Evolutionary conservation across 2,888 invertebrate species (phyloP).

Genomic region (Scaptomyza parva): DNA sequence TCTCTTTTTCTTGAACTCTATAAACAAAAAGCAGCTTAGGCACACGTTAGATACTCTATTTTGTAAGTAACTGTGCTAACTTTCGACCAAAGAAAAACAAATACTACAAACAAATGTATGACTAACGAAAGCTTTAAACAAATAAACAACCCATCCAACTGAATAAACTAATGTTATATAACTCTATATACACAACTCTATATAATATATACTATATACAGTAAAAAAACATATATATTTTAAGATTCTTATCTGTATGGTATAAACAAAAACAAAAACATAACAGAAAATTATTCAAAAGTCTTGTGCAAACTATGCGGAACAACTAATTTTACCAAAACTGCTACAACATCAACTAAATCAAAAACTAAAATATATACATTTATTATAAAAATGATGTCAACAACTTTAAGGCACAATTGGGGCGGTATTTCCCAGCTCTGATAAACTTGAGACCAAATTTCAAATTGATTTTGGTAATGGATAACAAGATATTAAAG

Average conservation of each 20-base stretch:
- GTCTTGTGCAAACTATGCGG: conserved; percentile 68
- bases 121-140: conserved; percentile 75
- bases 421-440: conserved; percentile 19
- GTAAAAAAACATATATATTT: conserved; percentile 34
- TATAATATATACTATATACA: conserved; percentile 20
- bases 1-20: background rate
- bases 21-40: background rate
- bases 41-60: conserved; percentile 7
- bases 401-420: background rate
- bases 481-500: background rate
- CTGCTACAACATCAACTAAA: conserved; percentile 28
- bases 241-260: conserved; percentile 61
- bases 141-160: conserved; percentile 69
- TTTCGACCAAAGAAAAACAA: conserved; percentile 51
- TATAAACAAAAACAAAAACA: conserved; percentile 34
- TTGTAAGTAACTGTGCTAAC: conserved; percentile 26
- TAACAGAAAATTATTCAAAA: too few relatives aligned
- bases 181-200: conserved; percentile 15
- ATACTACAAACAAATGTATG: conserved; percentile 42
- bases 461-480: conserved; percentile 1
- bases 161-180: conserved; percentile 29
- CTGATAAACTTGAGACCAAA: conserved; percentile 2
- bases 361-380: conserved; percentile 8
- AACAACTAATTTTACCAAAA: conserved; percentile 61
- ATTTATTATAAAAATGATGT: conserved; percentile 6